Conservation (phyloP, 2,797 vertebrate species). For the Dendrocincla tyrannina region DNA sequence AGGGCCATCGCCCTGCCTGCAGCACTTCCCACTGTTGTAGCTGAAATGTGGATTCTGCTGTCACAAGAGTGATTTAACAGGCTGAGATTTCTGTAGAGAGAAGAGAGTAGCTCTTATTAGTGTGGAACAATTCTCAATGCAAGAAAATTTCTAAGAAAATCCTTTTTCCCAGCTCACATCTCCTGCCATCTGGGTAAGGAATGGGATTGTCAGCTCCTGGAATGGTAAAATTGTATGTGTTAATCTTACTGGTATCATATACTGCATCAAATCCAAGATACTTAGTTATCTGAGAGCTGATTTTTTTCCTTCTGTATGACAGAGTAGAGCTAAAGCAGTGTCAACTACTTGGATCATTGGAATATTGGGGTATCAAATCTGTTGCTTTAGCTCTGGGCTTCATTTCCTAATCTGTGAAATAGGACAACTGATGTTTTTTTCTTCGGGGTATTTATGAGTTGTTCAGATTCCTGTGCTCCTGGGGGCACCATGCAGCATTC, state of each 20-base stretch:
- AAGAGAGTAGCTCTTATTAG: background rate
- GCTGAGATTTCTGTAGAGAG: background rate
- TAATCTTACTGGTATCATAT: background rate
- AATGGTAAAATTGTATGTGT: background rate
- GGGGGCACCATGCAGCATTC: background rate
- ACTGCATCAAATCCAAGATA: background rate
- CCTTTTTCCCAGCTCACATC: background rate
- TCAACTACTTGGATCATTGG: background rate
- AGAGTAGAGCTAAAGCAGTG: background rate
- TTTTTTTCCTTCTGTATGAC: background rate
- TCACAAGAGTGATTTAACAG: background rate
- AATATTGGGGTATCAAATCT: background rate
- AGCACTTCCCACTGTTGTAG: background rate
- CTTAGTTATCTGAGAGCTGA: background rate
- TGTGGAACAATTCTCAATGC: background rate
- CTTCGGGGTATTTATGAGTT: background rate
- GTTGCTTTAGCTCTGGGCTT: background rate
- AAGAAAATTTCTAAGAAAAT: conserved; percentile 4
- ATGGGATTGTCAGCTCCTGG: background rate
- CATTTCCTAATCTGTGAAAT: background rate
- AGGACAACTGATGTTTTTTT: background rate
- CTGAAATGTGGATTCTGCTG: background rate
- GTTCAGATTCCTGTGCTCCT: background rate
- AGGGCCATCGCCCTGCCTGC: background rate
- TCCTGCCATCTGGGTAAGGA: background rate